Conservation (phyloP, 1,140 invertebrate species). For the Bombus pascuorum region DNA sequence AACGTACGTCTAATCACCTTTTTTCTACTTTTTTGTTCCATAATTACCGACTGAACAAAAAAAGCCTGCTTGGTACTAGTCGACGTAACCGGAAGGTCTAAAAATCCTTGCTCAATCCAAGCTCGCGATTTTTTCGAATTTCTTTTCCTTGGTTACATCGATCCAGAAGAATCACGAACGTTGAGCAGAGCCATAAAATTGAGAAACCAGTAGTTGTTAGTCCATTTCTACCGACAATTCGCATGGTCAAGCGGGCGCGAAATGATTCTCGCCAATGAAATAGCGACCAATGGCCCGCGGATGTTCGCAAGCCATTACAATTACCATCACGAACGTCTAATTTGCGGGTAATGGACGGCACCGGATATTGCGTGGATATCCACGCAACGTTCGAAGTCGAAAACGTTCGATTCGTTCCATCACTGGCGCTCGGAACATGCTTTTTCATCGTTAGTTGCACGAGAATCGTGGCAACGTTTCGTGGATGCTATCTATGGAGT, state of each 20-base stretch:
- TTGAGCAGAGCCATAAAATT: neutral
- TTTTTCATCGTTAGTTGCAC: constrained; percentile 9
- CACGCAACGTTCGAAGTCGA: constrained; percentile 19
- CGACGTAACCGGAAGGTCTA: neutral
- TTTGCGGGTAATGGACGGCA: constrained; percentile 29
- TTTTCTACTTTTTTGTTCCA: neutral
- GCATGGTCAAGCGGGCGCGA: neutral
- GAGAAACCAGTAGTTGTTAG: neutral
- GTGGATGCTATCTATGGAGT: neutral
- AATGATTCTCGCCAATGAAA: constrained; percentile 8
- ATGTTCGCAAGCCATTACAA: constrained; percentile 23
- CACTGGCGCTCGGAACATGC: neutral
- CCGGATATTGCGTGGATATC: constrained; percentile 50
- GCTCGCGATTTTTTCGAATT: neutral
- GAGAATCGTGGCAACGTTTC: neutral
- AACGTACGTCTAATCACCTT: neutral
- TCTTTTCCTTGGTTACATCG: neutral
- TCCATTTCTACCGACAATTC: neutral
- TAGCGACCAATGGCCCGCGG: constrained; percentile 6
- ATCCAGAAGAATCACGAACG: neutral
- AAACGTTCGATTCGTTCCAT: constrained; percentile 15
- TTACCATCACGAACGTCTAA: constrained; percentile 50
- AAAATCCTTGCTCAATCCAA: constrained; percentile 12
- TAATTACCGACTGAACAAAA: neutral
- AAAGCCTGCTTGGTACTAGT: neutral